A percentile compares a stretch with the other conserved stretches of the same genome.
Evolutionary conservation across 2,888 invertebrate genomes (phyloP).

Genomic region (Icerya purchasi): DNA sequence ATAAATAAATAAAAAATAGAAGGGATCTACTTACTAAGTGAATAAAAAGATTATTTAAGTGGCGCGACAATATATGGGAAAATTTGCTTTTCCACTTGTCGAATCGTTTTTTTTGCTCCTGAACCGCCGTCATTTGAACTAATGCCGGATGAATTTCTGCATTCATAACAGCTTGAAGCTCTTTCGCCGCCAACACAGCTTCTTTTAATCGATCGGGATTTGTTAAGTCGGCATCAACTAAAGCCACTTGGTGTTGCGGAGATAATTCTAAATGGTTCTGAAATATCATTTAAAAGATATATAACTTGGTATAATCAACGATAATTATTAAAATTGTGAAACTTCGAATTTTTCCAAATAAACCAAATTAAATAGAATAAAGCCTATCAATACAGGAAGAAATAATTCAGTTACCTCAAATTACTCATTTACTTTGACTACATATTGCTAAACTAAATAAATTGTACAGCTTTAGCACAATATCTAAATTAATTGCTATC

Average conservation of each 20-base stretch:
- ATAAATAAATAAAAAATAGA: too few species aligned
- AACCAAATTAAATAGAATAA: neutral
- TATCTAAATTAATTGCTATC: too few species aligned
- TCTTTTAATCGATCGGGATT: conserved; percentile 36
- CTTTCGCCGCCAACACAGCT: conserved; percentile 47
- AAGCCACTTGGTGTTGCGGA: conserved; percentile 38
- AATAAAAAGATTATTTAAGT: conserved; percentile 84
- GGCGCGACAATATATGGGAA: conserved; percentile 61
- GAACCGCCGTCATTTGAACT: conserved; percentile 46
- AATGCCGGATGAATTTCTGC: conserved; percentile 40
- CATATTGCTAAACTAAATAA: too few species aligned
- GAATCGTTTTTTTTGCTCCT: conserved; percentile 56
- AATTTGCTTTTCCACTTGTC: conserved; percentile 58
- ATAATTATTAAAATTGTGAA: too few species aligned
- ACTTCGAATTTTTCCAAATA: too few species aligned
- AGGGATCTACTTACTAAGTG: conserved; percentile 57
- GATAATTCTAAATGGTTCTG: conserved; percentile 48
- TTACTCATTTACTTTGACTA: too few species aligned
- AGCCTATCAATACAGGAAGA: too few species aligned
- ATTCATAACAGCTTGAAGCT: conserved; percentile 50
- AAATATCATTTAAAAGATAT: conserved; percentile 17
- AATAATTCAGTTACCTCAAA: too few species aligned
- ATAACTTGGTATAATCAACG: too few species aligned
- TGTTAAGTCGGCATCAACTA: conserved; percentile 51
- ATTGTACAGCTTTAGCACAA: too few species aligned